Evolutionary conservation across 2,113 vertebrate genomes (phyloP), one percentile per base, ranked within the genome.

Genomic region (Coreoperca whiteheadi): DNA sequence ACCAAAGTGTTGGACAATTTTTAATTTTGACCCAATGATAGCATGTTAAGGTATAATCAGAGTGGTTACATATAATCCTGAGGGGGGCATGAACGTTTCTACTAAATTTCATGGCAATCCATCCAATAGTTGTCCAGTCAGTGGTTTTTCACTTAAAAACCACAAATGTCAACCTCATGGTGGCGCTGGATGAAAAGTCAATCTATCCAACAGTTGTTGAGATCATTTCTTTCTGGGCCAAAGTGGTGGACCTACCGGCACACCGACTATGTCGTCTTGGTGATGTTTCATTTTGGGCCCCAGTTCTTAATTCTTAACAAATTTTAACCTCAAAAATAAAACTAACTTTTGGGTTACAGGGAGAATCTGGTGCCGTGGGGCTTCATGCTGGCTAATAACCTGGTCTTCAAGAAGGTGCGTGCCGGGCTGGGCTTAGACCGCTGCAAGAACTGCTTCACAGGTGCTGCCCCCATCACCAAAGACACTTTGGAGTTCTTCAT

Each of bases 401-500:
- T 97, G 91, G 95, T 96, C 39, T 96, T 95, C 70, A 91, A 94
- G 81, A 95, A 74, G 6, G 94, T 96, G 37, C 91, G 91, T 16
- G 84, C 28, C 2, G 84, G 56, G 1, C 83, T 97, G 83, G 96
- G 96, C 48, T 87, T 97, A 21, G 92, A 95, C 63, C 93, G 89
- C 76, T 96, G 96, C 87, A 84, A 6, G 21, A 1, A 25, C 6
- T 96, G 93, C 87, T 91, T 91, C 70, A 96, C 89, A 0, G 90
- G 93, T 1, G 96, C 96, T 0, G 88, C 92, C 2, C 94, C 95
- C 20, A 95, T 96, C 77, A 93, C 95, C 30, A 94, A 86, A 83
- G 89, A 95, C 14, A 96, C 94, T 0, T 76, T 96, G 89, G 94
- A 96, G 2, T 96, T 94, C 92, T 97, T 97, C 91, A 94, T 97